Evolutionary conservation across 2,113 vertebrate species (phyloP), one percentile per base, ranked within the genome.

Genomic region (Uria lomvia): DNA sequence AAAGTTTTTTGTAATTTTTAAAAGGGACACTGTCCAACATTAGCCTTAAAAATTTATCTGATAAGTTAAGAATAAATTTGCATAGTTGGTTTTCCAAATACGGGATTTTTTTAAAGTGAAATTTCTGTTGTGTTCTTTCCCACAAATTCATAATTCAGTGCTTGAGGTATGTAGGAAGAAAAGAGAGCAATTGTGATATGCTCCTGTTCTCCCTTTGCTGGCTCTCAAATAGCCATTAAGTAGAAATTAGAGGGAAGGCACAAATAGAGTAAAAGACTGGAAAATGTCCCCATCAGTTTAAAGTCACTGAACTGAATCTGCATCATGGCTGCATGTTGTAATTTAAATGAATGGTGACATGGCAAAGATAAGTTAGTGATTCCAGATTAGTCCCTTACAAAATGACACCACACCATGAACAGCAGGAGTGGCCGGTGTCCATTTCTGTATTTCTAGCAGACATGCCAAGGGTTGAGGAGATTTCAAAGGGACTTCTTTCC

Each of bases 201-300:
- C 50, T 93, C 67, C 85, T 76, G 4, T 80, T 92, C 78, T 87
- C 59, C 56, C n/a, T 93, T 42, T 96, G 14, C 92, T 95, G 67
- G n/a, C 13, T 93, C 45, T 92, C 38, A 77, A 77, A 70, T 47
- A 80, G 29, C 21, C 95, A 29, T 88, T 67, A 77, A 43, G 14
- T 71, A 92, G 65, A 92, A 96, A 74, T 71, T 71, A 56, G 11
- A 50, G 26, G 15, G 32, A 71, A 88, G 34, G 24, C 13, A 49
- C 26, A 71, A 80, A 72, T n/a, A 47, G 8, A 50, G 27, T 83
- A 62, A 45, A 65, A 75, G 66, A 66, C 40, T 90, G 47, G 49
- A 92, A 88, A 74, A 32, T 3, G 9, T 81, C 29, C n/a, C 27
- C 19, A 26, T 86, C 36, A 34, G 6, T 83, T 94, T 80, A 47